phyloP scores from a whole-genome alignment of 2,797 vertebrate genomes.

The Pagetopsis macropterus region DNA sequence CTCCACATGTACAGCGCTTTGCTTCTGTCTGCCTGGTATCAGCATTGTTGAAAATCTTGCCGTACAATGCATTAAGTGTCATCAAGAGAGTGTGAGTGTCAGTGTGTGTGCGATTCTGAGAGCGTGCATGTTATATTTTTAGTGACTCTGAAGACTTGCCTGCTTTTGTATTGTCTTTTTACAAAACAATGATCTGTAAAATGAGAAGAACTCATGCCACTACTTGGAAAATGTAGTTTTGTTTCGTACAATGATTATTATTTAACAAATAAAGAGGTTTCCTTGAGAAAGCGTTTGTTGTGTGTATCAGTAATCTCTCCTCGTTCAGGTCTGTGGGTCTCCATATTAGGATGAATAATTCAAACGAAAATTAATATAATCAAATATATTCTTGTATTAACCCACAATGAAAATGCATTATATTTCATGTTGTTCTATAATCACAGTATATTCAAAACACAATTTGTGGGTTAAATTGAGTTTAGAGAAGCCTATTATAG shows the following conservation, averaged over 20 bases:
- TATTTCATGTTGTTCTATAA: no score
- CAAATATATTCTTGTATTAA: no score
- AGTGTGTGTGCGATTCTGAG: conserved; percentile 18
- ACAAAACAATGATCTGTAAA: conserved; percentile 52
- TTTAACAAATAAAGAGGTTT: conserved; percentile 77
- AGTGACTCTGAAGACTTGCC: conserved; percentile 50
- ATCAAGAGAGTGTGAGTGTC: background rate
- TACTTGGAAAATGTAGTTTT: conserved; percentile 56
- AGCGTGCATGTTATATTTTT: conserved; percentile 63
- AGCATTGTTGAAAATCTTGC: background rate
- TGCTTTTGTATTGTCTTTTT: conserved; percentile 71
- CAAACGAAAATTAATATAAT: no score
- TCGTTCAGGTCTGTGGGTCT: background rate
- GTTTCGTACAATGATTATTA: conserved; percentile 73
- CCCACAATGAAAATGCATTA: no score
- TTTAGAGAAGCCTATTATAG: no score
- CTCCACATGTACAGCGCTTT: conserved; percentile 47
- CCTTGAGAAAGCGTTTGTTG: conserved; percentile 17
- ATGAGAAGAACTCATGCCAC: conserved; percentile 49
- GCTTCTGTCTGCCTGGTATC: conserved; percentile 11
- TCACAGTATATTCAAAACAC: no score
- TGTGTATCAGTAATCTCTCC: background rate
- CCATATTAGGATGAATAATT: no score
- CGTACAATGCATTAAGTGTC: background rate
- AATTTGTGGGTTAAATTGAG: no score